Evolutionary conservation across 2,888 invertebrate species (phyloP), one percentile per base, ranked within the genome.

Genomic region (Rhaphigaster nebulosa): DNA sequence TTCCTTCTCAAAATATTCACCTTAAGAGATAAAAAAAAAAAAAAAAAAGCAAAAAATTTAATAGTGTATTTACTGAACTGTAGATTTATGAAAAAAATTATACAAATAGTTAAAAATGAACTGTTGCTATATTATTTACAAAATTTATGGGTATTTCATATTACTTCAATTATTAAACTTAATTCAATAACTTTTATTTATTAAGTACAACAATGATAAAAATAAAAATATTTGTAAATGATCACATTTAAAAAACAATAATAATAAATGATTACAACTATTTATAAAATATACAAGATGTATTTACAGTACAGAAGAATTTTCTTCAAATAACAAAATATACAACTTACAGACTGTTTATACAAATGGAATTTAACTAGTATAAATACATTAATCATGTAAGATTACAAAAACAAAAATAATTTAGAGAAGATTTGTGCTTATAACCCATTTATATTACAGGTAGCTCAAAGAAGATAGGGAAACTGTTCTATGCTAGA

Each of bases 401-500:
- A n/a, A 84, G 34, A 84, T 45, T 84, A 45, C 10, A 70, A 70
- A 45, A 84, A 84, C n/a, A 45, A 45, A 84, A 34, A 70, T 70
- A 70, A 84, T 6, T 80, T 41, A 84, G 41, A 0, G 45, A 84
- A 13, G 5, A 45, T 84, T 84, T 84, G 84, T 84, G 45, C 84
- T 84, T 84, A 84, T 26, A 84, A 26, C 41, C 13, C 84, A 84
- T 45, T n/a, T 13, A 84, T 84, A 84, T 41, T 45, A 45, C 45
- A 84, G 84, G 13, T 26, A 84, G 26, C 84, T 88, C 91, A 92
- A 88, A 94, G 92, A 65, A 94, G 93, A 91, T 94, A 93, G 29
- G 94, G 94, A 91, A 94, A 94, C 91, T 93, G 93, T 87, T 94
- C 94, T 18, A 95, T 95, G 91, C 96, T 96, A 23, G 96, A 96